Conservation (phyloP, 2,797 vertebrate species). For the Phrynocephalus forsythii region DNA sequence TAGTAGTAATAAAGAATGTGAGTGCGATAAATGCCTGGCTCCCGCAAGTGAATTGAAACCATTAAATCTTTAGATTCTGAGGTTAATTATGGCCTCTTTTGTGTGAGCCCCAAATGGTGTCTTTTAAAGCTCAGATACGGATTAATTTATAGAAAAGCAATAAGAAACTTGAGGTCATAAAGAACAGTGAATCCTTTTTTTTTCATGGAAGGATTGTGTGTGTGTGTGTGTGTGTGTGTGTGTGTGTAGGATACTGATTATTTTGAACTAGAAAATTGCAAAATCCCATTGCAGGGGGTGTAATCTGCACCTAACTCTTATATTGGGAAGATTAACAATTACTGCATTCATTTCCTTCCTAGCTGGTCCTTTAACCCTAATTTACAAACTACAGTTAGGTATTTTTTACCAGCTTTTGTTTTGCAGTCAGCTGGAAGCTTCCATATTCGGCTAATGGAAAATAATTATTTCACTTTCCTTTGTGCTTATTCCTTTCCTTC, state of each 20-base stretch:
- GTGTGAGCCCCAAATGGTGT: neutral
- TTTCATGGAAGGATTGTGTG: neutral
- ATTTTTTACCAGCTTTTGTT: neutral
- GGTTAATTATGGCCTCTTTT: neutral
- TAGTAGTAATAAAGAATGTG: neutral
- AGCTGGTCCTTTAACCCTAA: conserved; percentile 37
- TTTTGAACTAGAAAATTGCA: conserved; percentile 40
- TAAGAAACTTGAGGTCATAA: neutral
- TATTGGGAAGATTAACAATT: neutral
- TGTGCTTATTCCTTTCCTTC: conserved; percentile 34
- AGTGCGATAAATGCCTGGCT: neutral
- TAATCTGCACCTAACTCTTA: neutral
- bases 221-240: too few species aligned
- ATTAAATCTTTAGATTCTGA: neutral
- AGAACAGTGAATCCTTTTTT: neutral
- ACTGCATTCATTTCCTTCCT: conserved; percentile 26
- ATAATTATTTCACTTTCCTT: conserved; percentile 16
- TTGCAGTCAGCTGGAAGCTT: conserved; percentile 26
- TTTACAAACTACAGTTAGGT: conserved; percentile 21
- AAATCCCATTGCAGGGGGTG: neutral
- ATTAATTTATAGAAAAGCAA: neutral
- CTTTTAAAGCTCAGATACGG: neutral
- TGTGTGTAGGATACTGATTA: neutral
- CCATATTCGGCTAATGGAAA: conserved; percentile 29
- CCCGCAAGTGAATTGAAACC: neutral